Evolutionary conservation across 92 coral and sea anemone species (phyloP).

Genomic region (Zoanthus gigantus): DNA sequence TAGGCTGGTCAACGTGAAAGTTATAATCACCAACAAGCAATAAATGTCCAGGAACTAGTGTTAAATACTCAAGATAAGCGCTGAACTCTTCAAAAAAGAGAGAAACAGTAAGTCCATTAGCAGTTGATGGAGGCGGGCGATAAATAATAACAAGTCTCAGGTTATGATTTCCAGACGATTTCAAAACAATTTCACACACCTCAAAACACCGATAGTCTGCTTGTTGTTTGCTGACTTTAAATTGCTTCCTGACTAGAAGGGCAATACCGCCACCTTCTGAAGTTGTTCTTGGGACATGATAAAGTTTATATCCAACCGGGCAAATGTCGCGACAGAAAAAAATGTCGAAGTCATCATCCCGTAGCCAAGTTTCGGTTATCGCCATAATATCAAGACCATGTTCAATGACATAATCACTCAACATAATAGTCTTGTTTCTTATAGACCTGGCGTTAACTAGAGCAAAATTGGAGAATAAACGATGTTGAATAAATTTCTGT

Average conservation of each 20-base stretch:
- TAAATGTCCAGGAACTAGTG: neutral
- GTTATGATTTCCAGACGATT: neutral
- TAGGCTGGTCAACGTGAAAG: neutral
- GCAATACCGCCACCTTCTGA: conserved; percentile 10
- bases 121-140: conserved; percentile 8
- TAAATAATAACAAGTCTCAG: conserved; percentile 1
- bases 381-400: neutral
- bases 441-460: neutral
- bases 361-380: conserved; percentile 27
- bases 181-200: neutral
- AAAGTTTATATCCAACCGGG: conserved; percentile 7
- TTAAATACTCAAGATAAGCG: neutral
- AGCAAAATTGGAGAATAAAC: neutral
- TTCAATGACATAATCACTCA: conserved; percentile 6
- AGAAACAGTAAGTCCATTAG: neutral
- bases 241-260: neutral
- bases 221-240: neutral
- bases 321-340: conserved; percentile 8
- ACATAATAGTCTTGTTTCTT: neutral
- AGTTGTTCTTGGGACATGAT: neutral
- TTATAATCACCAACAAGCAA: neutral
- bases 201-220: neutral
- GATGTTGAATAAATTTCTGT: too few species aligned
- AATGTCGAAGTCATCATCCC: neutral
- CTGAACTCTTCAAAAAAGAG: conserved; percentile 13